Evolutionary conservation across 2,113 vertebrate genomes (phyloP), one percentile per base, ranked within the genome.

Genomic region (Anoplopoma fimbria): DNA sequence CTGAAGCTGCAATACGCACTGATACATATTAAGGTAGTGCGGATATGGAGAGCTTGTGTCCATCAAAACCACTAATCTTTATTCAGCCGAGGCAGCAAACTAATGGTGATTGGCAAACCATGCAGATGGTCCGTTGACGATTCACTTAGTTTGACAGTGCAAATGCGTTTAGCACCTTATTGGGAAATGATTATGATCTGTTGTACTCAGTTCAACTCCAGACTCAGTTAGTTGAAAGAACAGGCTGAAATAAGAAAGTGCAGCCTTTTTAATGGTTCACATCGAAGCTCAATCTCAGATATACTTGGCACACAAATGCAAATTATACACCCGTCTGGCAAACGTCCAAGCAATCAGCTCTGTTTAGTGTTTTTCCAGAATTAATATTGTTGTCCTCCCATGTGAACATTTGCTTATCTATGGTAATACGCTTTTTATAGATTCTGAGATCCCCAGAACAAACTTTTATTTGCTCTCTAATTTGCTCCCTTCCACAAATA

Each of bases 161-260:
- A 4, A 84, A 87, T 78, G 77, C 69, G 14, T 65, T 75, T 34
- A 60, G 42, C 40, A 53, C 25, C 15, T 70, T 75, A 67, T 34
- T 60, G 67, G 57, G 64, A 69, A 79, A 68, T 75, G 84, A 77
- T 78, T 85, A 90, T 73, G 36, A 86, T 65, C 64, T 42, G 14
- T 60, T 74, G 34, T 49, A 49, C 47, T 77, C 57, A 71, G n/a
- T n/a, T n/a, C n/a, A n/a, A n/a, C n/a, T n/a, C n/a, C n/a, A n/a
- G n/a, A n/a, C n/a, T n/a, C n/a, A n/a, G n/a, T n/a, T n/a, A n/a
- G n/a, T n/a, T 70, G 2, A 57, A 68, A 40, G 38, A 51, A 70
- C n/a, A 17, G 36, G 7, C 4, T 61, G 34, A 55, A 69, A 82
- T 29, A 42, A 58, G 29, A 68, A 31, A 5, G 23, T 75, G 29